Evolutionary conservation across 1,140 invertebrate species (phyloP).

Genomic region (Drosophila nebulosa): DNA sequence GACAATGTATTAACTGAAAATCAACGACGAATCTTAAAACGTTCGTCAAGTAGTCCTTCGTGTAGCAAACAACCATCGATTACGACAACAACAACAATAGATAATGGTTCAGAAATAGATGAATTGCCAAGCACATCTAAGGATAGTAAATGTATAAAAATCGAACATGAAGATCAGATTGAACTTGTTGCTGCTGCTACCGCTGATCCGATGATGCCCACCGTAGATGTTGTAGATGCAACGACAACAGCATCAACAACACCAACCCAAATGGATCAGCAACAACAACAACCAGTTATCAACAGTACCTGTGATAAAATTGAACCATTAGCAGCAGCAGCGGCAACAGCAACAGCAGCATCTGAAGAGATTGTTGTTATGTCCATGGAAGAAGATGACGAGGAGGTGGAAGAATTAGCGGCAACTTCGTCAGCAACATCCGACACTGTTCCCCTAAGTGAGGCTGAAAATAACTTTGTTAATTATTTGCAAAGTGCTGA

Average conservation of each 20-base stretch:
- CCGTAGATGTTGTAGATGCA: constrained; percentile 51
- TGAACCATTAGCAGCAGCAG: constrained; percentile 28
- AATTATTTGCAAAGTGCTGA: constrained; percentile 49
- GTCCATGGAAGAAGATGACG: constrained; percentile 26
- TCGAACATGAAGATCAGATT: constrained; percentile 17
- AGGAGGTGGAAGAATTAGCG: constrained; percentile 7
- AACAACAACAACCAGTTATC: constrained; percentile 58
- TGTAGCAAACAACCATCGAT: constrained; percentile 40
- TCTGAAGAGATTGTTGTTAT: constrained; percentile 35
- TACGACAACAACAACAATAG: constrained; percentile 31
- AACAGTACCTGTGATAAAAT: constrained; percentile 80
- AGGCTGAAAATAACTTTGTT: constrained; percentile 47
- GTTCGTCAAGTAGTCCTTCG: constrained; percentile 62
- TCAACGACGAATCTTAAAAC: constrained; percentile 57
- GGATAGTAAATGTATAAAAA: constrained; percentile 54
- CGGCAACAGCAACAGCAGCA: constrained; percentile 27
- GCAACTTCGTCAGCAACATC: constrained; percentile 11
- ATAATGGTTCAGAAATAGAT: constrained; percentile 22
- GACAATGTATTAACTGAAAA: constrained; percentile 47
- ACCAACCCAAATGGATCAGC: constrained; percentile 13
- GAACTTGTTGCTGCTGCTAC: constrained; percentile 34
- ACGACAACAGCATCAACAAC: background rate
- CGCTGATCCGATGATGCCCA: background rate
- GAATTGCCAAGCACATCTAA: constrained; percentile 62
- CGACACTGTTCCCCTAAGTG: constrained; percentile 24